Evolutionary conservation across 2,888 invertebrate genomes (phyloP).

Genomic region (Hemithea aestivaria): DNA sequence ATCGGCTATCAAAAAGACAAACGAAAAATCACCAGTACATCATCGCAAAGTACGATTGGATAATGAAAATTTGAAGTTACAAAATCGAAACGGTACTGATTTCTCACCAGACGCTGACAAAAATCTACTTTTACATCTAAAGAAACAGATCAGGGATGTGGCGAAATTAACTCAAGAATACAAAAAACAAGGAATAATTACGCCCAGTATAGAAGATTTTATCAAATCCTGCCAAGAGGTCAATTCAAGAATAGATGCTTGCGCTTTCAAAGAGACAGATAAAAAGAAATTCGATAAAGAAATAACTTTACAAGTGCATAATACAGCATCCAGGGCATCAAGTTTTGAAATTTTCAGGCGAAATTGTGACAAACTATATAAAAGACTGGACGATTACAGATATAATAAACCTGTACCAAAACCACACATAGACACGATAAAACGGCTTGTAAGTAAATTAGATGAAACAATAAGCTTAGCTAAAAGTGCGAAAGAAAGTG

Average conservation of each 20-base stretch:
- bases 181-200: conserved; percentile 27
- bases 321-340: conserved; percentile 20
- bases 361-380: conserved; percentile 36
- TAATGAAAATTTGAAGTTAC: too few species aligned
- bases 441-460: conserved; percentile 27
- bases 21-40: too few species aligned
- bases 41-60: too few species aligned
- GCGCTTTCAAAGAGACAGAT: conserved; percentile 29
- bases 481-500: conserved; percentile 30
- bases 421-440: conserved; percentile 13
- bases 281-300: conserved; percentile 24
- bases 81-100: too few species aligned
- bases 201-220: too few species aligned
- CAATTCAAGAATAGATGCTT: conserved; percentile 33
- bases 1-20: too few species aligned
- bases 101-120: too few species aligned
- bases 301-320: conserved; percentile 24
- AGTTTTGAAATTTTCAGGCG: conserved; percentile 34
- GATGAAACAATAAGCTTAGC: conserved; percentile 33
- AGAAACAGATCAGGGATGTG: conserved; percentile 33
- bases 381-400: conserved; percentile 29
- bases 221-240: too few species aligned
- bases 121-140: conserved; percentile 25
- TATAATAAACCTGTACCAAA: conserved; percentile 14
- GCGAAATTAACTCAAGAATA: conserved; percentile 32